Evolutionary conservation across 30 jellyfish, hydroid and myxozoan genomes (phyloP), one percentile per base, ranked within the genome.

Genomic region (Haliclystus octoradiatus): DNA sequence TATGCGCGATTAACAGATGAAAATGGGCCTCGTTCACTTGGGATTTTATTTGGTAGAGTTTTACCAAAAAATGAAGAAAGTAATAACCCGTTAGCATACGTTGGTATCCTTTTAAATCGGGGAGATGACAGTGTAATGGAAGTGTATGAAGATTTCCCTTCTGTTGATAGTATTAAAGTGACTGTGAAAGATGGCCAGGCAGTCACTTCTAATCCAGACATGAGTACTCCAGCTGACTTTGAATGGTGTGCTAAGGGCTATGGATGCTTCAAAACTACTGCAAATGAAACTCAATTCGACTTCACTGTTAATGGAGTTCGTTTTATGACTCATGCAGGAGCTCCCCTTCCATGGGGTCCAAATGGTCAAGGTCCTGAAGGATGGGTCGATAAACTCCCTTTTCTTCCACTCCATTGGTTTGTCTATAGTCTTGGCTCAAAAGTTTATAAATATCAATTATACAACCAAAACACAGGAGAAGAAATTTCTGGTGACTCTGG

Each of bases 301-400:
- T 64, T 64, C 64, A 64, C 63, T 3, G 24, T 64, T 3, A 19
- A 29, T 13, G 64, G 31, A 26, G 73, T 64, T 3, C 26, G 26
- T 3, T 64, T 64, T 31, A 29, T 15, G 73, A 64, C 52, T 12
- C 19, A 26, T 29, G 19, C 65, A 19, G 65, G 64, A 5, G 73
- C 23, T 13, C 65, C 73, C 23, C 31, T 15, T 25, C 65, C 73
- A 9, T 64, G 73, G 73, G 64, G 73, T 13, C 73, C 73, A 64
- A 13, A 29, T 13, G 73, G 73, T 3, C 66, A 64, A 64, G 73
- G 73, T 3, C 73, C 73, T 22, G 73, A 64, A 29, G 73, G 73
- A 13, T 64, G 63, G 63, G 73, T 64, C 19, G 63, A 64, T 29
- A 26, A 29, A 7, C 63, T 64, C 23, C 73, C 73, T 19, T 15